Percentiles rank a stretch among this genome's conserved stretches.
Evolutionary conservation across 1,140 invertebrate species (phyloP).

Genomic region (Megathymus violae): DNA sequence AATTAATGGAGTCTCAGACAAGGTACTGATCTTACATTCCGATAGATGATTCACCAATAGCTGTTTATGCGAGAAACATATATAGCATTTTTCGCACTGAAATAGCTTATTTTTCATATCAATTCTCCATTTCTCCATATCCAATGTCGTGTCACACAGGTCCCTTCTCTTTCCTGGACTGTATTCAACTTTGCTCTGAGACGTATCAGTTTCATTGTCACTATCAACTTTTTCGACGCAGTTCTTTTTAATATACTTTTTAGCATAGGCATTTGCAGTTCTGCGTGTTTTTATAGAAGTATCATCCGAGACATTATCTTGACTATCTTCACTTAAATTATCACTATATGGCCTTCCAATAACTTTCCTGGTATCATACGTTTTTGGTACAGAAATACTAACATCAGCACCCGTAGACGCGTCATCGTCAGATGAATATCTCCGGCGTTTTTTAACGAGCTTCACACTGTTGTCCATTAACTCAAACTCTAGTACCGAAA

Average conservation of each 20-base stretch:
- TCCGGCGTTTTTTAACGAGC: neutral
- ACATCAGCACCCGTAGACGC: neutral
- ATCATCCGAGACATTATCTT: neutral
- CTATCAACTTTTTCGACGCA: neutral
- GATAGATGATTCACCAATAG: neutral
- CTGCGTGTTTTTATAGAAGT: neutral
- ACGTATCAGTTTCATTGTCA: neutral
- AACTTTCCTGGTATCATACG: neutral
- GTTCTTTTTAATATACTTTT: neutral
- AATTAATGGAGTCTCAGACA: neutral
- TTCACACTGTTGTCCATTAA: neutral
- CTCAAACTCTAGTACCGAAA: slow-evolving; percentile 9
- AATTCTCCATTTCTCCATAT: neutral
- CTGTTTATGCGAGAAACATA: slow-evolving; percentile 3
- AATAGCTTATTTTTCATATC: slow-evolving; percentile 4
- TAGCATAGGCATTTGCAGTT: neutral
- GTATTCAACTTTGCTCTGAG: neutral
- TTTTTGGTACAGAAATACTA: neutral
- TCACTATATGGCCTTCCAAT: neutral
- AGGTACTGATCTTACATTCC: neutral
- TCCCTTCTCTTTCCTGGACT: neutral
- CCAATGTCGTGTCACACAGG: neutral
- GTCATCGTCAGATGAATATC: slow-evolving; percentile 1
- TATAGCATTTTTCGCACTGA: slow-evolving; percentile 15
- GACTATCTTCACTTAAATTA: slow-evolving; percentile 6